Conservation (phyloP, 2,113 vertebrate genomes). For the Enhydra lutris region DNA sequence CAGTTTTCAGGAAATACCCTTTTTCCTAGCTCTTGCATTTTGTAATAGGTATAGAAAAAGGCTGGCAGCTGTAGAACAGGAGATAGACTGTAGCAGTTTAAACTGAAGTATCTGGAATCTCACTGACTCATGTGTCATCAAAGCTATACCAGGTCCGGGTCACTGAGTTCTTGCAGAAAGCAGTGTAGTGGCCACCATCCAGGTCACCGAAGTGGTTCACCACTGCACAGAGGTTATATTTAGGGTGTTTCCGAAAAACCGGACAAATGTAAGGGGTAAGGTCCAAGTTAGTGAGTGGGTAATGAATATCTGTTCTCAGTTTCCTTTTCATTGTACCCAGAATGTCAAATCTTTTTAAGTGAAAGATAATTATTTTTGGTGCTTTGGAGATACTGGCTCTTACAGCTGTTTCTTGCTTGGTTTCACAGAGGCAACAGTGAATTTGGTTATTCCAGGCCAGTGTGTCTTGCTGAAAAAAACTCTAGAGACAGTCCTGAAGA, state of each 20-base stretch:
- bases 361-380: too few relatives aligned
- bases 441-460: too few relatives aligned
- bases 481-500: too few relatives aligned
- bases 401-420: too few relatives aligned
- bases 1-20: background rate
- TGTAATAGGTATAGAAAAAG: conserved; percentile 73
- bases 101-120: conserved; percentile 81
- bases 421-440: too few relatives aligned
- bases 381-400: too few relatives aligned
- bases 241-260: conserved; percentile 50
- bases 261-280: conserved; percentile 85
- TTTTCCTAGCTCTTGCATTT: conserved; percentile 57
- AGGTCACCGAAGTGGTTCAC: conserved; percentile 91
- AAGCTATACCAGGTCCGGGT: conserved; percentile 87
- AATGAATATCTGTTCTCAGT: conserved; percentile 85
- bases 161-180: conserved; percentile 85
- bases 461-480: too few relatives aligned
- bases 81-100: conserved; percentile 87
- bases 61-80: conserved; percentile 86
- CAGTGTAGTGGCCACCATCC: conserved; percentile 90
- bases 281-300: conserved; percentile 82
- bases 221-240: conserved; percentile 87
- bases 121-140: conserved; percentile 83
- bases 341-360: conserved; percentile 78
- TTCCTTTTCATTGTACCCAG: conserved; percentile 83